Evolutionary conservation across 2,113 vertebrate species (phyloP).

Genomic region (Chamaetylas fuelleborni): DNA sequence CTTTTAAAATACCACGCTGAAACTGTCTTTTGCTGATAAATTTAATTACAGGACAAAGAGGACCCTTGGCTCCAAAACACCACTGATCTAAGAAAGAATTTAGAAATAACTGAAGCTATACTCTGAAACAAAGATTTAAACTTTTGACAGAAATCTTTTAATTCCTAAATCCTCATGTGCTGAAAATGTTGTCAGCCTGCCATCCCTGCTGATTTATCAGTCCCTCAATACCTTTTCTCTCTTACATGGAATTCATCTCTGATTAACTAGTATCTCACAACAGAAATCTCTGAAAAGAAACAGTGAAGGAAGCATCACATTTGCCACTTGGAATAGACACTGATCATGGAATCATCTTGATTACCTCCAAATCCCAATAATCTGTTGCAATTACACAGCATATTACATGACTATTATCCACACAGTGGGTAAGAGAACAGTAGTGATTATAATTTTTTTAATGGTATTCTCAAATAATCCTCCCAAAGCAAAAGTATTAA

Average conservation of each 20-base stretch:
- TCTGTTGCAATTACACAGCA: neutral
- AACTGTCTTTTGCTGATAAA: neutral
- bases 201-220: neutral
- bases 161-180: neutral
- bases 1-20: neutral
- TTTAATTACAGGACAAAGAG: neutral
- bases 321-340: neutral
- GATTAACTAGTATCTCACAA: neutral
- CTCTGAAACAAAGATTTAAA: neutral
- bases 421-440: neutral
- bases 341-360: neutral
- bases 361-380: conserved; percentile 4
- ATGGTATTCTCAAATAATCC: neutral
- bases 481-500: neutral
- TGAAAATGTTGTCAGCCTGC: neutral
- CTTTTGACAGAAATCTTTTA: conserved; percentile 9
- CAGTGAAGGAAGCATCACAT: fast-evolving
- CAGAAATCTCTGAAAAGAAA: neutral
- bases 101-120: neutral
- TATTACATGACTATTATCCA: neutral
- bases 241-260: neutral
- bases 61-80: neutral
- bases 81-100: neutral
- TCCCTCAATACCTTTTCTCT: neutral
- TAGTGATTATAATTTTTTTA: neutral